Conservation (phyloP, 30 jellyfish, hydroid and myxozoan genomes). For the Pelagia noctiluca region DNA sequence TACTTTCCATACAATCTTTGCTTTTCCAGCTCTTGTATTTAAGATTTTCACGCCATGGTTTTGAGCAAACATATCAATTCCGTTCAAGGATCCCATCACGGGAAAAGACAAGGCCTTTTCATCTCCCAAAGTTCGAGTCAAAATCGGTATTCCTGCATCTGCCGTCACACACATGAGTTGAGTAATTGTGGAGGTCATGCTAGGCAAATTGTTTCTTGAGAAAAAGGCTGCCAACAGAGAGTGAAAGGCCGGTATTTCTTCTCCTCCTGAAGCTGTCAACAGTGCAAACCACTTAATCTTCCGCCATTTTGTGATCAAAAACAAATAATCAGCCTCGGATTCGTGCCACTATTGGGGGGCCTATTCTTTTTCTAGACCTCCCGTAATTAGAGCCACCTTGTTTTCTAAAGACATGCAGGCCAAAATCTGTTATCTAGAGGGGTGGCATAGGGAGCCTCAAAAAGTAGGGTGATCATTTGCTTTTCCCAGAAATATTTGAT, state of each 20-base stretch:
- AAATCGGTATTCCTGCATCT: slow-evolving; percentile 94
- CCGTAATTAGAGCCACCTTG: too few relatives aligned
- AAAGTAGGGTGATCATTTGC: too few relatives aligned
- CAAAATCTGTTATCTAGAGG: too few relatives aligned
- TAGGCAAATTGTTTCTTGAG: background rate
- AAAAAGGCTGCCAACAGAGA: background rate
- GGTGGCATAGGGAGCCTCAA: too few relatives aligned
- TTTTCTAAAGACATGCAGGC: too few relatives aligned
- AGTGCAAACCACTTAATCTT: background rate
- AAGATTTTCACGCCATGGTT: slow-evolving; percentile 80
- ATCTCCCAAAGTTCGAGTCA: slow-evolving; percentile 68
- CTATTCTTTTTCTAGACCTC: too few relatives aligned
- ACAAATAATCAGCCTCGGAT: too few relatives aligned
- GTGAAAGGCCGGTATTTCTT: background rate
- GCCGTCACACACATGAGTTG: slow-evolving; percentile 88
- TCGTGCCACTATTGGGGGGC: too few relatives aligned
- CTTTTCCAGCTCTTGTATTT: slow-evolving; percentile 83
- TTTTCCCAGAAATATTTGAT: too few relatives aligned
- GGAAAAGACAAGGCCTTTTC: slow-evolving; percentile 89
- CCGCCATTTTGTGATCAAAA: too few relatives aligned
- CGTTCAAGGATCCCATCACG: slow-evolving; percentile 96
- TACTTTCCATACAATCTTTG: slow-evolving; percentile 87
- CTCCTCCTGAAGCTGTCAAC: background rate
- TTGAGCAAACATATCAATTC: slow-evolving; percentile 94
- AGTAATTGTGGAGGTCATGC: slow-evolving; percentile 47